These are phyloP conservation scores for Drosophila leonis DNA, from an alignment of 2,888 invertebrate species.

Conservation along the genomic window DNA sequence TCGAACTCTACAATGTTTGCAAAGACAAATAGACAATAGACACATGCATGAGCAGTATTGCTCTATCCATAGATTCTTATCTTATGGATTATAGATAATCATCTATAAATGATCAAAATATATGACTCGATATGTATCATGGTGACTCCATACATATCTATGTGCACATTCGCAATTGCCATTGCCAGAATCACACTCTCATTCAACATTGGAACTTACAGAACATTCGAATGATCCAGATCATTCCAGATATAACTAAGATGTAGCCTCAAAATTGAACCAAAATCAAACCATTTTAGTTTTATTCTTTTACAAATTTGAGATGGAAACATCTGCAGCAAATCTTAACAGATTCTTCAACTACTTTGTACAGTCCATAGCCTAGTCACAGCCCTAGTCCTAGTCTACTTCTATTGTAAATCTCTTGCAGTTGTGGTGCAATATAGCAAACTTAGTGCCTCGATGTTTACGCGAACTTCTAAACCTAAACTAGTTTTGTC, in stretches of 20 bases:
- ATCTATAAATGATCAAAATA: too few relatives aligned
- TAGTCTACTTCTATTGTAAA: background rate
- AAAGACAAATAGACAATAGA: too few relatives aligned
- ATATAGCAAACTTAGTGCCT: background rate
- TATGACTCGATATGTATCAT: background rate
- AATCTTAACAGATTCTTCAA: background rate
- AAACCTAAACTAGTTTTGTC: slow-evolving; percentile 1
- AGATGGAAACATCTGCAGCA: background rate
- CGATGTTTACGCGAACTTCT: background rate
- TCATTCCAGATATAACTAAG: background rate
- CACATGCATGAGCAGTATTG: too few relatives aligned
- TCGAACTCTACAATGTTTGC: background rate
- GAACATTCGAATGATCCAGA: background rate
- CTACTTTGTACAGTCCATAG: background rate
- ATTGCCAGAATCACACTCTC: too few relatives aligned
- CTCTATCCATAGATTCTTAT: too few relatives aligned
- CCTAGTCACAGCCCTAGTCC: background rate
- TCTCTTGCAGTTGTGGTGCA: background rate
- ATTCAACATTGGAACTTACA: too few relatives aligned
- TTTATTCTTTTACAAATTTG: background rate
- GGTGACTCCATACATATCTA: background rate
- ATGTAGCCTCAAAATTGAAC: too few relatives aligned
- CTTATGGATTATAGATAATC: background rate
- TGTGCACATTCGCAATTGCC: too few relatives aligned
- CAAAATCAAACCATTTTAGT: background rate